Evolutionary conservation across 92 coral and sea anemone genomes (phyloP), one percentile per base, ranked within the genome.

Genomic region (Pocillopora meandrina): DNA sequence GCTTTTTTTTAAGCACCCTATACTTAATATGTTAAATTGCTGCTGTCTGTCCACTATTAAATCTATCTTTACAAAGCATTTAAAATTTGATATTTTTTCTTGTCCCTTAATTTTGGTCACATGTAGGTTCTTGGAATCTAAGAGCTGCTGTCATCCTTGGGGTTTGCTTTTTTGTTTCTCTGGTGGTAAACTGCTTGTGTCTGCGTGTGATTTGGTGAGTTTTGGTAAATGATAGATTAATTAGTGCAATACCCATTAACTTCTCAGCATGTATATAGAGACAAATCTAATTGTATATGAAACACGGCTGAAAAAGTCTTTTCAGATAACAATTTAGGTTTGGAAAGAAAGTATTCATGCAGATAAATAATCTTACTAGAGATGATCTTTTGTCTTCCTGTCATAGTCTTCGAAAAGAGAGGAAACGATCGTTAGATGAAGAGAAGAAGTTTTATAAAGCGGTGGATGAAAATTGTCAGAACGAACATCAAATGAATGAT

Each of bases 71-170:
- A 19, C 69, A 26, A 26, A 26, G 31, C 31, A 26, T 26, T 7
- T 18, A n/a, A 66, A 16, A n/a, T 64, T 23, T 18, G 20, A 18
- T 64, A 10, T 9, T 17, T 20, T 64, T 18, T 18, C 31, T 69
- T 69, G 74, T 69, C 59, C 14, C 20, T 75, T 75, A 56, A 49
- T 55, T 47, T 72, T 42, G 52, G 52, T 42, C 52, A 3, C 52
- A 42, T 42, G 52, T 47, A 74, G 78, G 57, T 56, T 4, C 17
- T 74, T 74, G 78, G 78, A 61, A 75, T 23, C 64, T 75, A 3
- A 42, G 3, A 42, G 49, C 49, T 3, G n/a, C 65, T 21, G 59
- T 75, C 66, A 23, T 56, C 18, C 23, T 75, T 21, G 79, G n/a
- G 16, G 79, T 75, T 42, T 0, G 63, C 2, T 15, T 56, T 58